Base-by-base conservation (phyloP, 2,113 vertebrate species). In the Brachypteracias leptosomus region DNA sequence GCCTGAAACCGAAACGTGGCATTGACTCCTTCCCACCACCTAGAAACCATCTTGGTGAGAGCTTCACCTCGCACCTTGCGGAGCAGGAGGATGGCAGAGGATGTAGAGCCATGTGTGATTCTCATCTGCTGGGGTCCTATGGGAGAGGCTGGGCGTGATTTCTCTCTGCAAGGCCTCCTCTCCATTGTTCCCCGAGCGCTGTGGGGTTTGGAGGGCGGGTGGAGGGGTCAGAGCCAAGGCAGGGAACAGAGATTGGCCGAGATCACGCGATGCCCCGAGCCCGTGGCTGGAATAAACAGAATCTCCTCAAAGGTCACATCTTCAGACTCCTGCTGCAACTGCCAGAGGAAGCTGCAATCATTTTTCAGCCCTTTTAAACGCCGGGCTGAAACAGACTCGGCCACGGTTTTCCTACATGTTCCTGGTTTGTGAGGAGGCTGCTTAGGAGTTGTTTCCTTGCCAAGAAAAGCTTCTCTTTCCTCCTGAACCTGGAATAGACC, bases 401-500 rank as follows among this genome's bases (percentile, higher is more conserved):
- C 98, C 97, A 95, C 97, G 44, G 77, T 84, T 97, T 97, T 96
- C 95, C 97, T 95, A 75, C 93, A 22, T 35, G 96, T 96, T 97
- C 97, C 98, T 97, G 97, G 93, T 85, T 93, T 83, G 96, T 42
- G 75, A 95, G 97, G 95, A 92, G 74, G 94, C 95, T 92, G 94
- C 95, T 97, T 93, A 94, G 87, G 92, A 96, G 96, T 85, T 88
- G 93, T 97, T 99, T 98, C 98, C 98, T 98, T 96, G 97, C 97
- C 98, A 97, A 97, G 97, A 93, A 96, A 95, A 97, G 97, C 96
- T 97, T 93, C 94, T 96, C 94, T 98, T 98, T 98, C 98, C 98
- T 97, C 97, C 98, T 89, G 97, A 98, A 98, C 97, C 96, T 72
- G 76, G 97, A 95, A 91, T 87, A 97, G 97, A 98, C 94, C 83